A percentile compares a stretch with the other conserved stretches of the same genome.
phyloP scores from a whole-genome alignment of 2,888 invertebrate species.

The Xestia xanthographa region DNA sequence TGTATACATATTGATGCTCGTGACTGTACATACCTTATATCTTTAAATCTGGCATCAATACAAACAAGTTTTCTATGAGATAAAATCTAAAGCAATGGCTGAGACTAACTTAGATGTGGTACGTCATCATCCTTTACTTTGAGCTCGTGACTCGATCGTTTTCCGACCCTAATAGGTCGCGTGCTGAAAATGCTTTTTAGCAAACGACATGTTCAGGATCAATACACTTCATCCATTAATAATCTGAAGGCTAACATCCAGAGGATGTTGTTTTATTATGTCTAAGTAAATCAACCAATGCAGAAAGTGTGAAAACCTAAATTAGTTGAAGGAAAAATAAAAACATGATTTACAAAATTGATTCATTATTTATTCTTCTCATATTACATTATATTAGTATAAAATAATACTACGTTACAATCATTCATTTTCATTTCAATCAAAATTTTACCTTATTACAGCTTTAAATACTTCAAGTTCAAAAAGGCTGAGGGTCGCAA shows the following conservation, averaged over 20 bases:
- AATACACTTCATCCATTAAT: no score
- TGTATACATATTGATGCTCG: no score
- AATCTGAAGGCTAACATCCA: neutral
- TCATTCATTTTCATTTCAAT: slow-evolving; percentile 58
- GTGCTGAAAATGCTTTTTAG: neutral
- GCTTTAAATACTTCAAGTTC: slow-evolving; percentile 40
- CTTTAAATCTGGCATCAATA: neutral
- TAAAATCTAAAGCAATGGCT: neutral
- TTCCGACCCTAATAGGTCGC: no score
- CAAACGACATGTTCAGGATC: neutral
- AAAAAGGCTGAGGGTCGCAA: slow-evolving; percentile 6
- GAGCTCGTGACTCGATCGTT: no score
- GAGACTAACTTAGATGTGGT: neutral
- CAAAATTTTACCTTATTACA: slow-evolving; percentile 40
- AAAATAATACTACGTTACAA: slow-evolving; percentile 69
- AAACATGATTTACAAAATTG: slow-evolving; percentile 50
- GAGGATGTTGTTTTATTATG: neutral
- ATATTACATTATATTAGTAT: slow-evolving; percentile 61
- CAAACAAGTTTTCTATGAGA: neutral
- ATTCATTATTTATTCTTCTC: slow-evolving; percentile 66
- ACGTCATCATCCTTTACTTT: neutral
- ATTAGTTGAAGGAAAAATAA: slow-evolving; percentile 4
- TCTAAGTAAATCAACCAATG: neutral
- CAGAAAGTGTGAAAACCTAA: neutral
- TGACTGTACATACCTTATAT: no score